Evolutionary conservation across 2,888 invertebrate genomes (phyloP), one percentile per base, ranked within the genome.

Genomic region (Stenichneumon culpator): DNA sequence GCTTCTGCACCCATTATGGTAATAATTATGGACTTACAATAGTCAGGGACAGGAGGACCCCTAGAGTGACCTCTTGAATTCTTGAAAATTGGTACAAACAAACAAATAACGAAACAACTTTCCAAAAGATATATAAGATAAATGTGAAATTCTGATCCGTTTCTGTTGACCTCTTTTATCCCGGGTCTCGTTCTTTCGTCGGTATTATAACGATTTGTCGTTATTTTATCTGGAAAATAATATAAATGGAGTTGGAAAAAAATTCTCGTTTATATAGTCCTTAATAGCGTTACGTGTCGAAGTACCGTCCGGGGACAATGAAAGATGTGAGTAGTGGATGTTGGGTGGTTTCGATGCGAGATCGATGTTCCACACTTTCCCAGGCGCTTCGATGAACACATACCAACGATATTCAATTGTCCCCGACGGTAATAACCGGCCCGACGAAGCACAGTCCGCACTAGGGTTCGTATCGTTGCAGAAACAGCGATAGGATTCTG

Each of bases 1-100:
- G 79, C 96, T 96, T 96, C 96, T 96, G 96, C 97, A 97, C 97
- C 96, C 97, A 97, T 97, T 97, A 97, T 97, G 97, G 97, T 97
- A 96, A 97, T 97, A 97, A 97, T 97, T 97, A 3, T 2, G 28
- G 28, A 28, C 28, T 28, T 28, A 3, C 28, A 28, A 28, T 28
- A 28, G 3, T 28, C 28, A 3, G 28, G 28, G 28, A 2, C 28
- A 28, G 28, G 28, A 3, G 28, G 28, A 28, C 28, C 28, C 28
- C 28, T 28, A 28, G 28, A 5, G 28, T 5, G 28, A 28, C 5
- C 28, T 3, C 28, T 28, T 28, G 28, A 5, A 28, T 28, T 28
- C 5, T 28, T 28, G 3, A 4, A 32, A 6, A 32, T 7, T 6
- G 0, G 1, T 6, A 32, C 32, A 32, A 39, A 11, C 3, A 39